Evolutionary conservation across 2,888 invertebrate genomes (phyloP).

Genomic region (Aspidiotus rigidus): DNA sequence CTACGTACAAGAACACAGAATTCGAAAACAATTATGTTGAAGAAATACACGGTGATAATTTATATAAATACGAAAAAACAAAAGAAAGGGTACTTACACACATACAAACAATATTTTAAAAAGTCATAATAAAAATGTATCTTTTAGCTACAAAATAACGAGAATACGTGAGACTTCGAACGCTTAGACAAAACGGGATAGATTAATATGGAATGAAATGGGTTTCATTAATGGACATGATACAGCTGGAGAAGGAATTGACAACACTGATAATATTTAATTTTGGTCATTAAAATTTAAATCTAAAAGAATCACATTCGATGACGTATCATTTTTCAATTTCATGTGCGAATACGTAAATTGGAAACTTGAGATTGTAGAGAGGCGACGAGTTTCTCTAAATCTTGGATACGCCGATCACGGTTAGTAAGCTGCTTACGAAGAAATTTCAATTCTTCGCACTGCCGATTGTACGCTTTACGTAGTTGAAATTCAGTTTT

Average conservation of each 20-base stretch:
- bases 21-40: too few relatives aligned
- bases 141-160: constrained; percentile 1
- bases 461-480: constrained; percentile 65
- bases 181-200: too few relatives aligned
- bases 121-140: constrained; percentile 7
- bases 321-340: not conserved
- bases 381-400: constrained; percentile 64
- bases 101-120: constrained; percentile 22
- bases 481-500: constrained; percentile 51
- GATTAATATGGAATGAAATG: too few relatives aligned
- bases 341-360: constrained; percentile 28
- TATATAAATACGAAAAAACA: not conserved
- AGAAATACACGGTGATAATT: constrained; percentile 6
- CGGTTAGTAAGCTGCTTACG: constrained; percentile 68
- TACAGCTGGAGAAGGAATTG: too few relatives aligned
- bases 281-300: not conserved
- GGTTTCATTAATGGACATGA: too few relatives aligned
- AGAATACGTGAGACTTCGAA: too few relatives aligned
- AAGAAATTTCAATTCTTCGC: constrained; percentile 66
- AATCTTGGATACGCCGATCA: constrained; percentile 67
- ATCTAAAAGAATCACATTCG: constrained; percentile 5
- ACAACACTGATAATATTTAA: not conserved
- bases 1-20: too few relatives aligned
- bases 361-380: constrained; percentile 44
- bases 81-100: constrained; percentile 22